Conservation (phyloP, 2,888 invertebrate species). For the Hyalella azteca region DNA sequence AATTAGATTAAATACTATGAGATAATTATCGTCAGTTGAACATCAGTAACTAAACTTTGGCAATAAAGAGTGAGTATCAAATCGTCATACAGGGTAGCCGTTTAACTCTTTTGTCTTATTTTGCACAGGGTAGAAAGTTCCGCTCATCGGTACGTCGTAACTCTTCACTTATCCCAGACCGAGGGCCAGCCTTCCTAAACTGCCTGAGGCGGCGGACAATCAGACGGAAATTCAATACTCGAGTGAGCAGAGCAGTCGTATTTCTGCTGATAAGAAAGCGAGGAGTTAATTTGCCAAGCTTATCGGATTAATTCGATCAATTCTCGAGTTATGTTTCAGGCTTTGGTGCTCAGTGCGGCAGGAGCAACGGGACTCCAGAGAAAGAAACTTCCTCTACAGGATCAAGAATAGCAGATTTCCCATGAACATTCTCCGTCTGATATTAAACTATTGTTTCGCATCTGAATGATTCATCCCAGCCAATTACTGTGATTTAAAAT, state of each 20-base stretch:
- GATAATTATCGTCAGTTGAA: too few relatives aligned
- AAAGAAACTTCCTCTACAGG: too few relatives aligned
- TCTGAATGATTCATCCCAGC: too few relatives aligned
- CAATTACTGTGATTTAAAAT: too few relatives aligned
- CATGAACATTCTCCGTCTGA: too few relatives aligned
- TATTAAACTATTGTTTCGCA: too few relatives aligned
- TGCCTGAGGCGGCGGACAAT: conserved; percentile 21
- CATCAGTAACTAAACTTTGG: too few relatives aligned
- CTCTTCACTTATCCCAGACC: background rate
- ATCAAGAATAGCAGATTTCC: too few relatives aligned
- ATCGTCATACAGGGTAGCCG: too few relatives aligned
- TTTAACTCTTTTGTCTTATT: background rate
- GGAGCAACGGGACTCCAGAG: too few relatives aligned
- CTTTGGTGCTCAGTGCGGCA: background rate
- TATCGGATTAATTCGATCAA: conserved; percentile 32
- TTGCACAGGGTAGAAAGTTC: background rate
- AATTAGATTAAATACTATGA: too few relatives aligned
- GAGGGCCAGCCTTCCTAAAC: conserved; percentile 3
- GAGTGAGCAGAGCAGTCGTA: background rate
- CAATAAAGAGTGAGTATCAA: too few relatives aligned
- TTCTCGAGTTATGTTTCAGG: conserved; percentile 14
- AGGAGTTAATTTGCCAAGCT: conserved; percentile 28
- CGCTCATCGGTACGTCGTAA: conserved; percentile 32
- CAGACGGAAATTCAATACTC: conserved; percentile 22
- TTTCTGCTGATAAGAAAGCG: conserved; percentile 30